Conservation (phyloP, 2,113 vertebrate genomes). For the Terrapene triunguis region DNA sequence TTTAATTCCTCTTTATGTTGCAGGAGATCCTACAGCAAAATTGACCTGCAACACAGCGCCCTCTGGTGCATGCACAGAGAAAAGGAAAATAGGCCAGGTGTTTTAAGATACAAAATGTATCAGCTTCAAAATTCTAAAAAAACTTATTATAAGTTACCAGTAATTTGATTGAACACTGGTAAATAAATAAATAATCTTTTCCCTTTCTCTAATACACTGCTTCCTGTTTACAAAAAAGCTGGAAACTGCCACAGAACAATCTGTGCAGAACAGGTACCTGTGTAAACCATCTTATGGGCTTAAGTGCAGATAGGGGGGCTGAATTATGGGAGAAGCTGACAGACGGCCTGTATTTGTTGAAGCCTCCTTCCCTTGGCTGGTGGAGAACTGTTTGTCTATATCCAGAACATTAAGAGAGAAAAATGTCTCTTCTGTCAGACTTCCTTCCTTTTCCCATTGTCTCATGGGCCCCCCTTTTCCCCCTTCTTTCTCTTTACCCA, state of each 20-base stretch:
- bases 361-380: background rate
- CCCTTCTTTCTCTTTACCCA: background rate
- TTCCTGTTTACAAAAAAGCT: background rate
- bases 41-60: constrained; percentile 77
- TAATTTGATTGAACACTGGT: background rate
- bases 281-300: background rate
- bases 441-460: background rate
- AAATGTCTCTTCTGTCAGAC: background rate
- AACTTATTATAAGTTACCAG: background rate
- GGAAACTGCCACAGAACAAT: background rate
- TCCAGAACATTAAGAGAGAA: background rate
- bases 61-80: constrained; percentile 72
- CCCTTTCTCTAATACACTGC: background rate
- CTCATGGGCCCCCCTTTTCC: background rate
- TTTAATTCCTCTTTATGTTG: constrained; percentile 22
- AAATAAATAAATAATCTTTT: background rate
- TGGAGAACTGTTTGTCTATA: background rate
- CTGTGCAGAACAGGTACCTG: background rate
- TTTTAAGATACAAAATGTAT: background rate
- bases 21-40: constrained; percentile 46
- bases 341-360: background rate
- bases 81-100: constrained; percentile 49
- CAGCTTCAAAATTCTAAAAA: background rate
- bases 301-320: background rate
- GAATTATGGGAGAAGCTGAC: background rate